Base-by-base conservation (phyloP, 2,888 invertebrate species). In the Athrips mouffetella region DNA sequence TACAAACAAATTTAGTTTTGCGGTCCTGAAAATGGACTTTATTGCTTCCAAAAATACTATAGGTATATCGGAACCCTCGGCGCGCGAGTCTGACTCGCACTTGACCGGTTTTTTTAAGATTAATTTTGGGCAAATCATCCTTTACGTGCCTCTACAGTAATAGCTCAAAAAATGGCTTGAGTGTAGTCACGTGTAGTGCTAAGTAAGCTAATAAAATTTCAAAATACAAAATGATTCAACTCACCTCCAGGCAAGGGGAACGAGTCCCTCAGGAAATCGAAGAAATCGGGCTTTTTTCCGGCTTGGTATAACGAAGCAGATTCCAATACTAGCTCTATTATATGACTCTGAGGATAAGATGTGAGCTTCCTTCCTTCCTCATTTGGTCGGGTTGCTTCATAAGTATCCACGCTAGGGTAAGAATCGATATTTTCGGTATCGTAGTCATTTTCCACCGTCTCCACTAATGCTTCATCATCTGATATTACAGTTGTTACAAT, bases 191-290 rank as follows among this genome's bases (percentile, higher is more conserved):
- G n/a, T n/a, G n/a, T n/a, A n/a, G n/a, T n/a, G n/a, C n/a, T n/a
- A n/a, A n/a, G n/a, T n/a, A n/a, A n/a, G n/a, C n/a, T n/a, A n/a
- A n/a, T n/a, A n/a, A n/a, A n/a, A n/a, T n/a, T n/a, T n/a, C n/a
- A 20, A 27, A 45, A 37, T 41, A 13, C 37, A 37, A 15, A 47
- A 21, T 8, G 64, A 79, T 79, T 52, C 7, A 29, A 56, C 72
- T 65, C 50, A 74, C 74, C 72, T 18, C 58, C 52, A 0, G 75
- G 74, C 27, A 73, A 53, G 8, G 66, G 60, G 47, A 68, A 73
- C 0, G 49, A 51, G 35, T 76, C 75, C 39, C 75, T 56, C 21
- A 76, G 48, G 37, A 65, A 62, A 48, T 72, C 72, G 45, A 75
- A 75, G 6, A 62, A 41, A 47, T 73, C 70, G 23, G 58, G 52